phyloP scores from a whole-genome alignment of 2,797 vertebrate genomes.

The Gila robusta region DNA sequence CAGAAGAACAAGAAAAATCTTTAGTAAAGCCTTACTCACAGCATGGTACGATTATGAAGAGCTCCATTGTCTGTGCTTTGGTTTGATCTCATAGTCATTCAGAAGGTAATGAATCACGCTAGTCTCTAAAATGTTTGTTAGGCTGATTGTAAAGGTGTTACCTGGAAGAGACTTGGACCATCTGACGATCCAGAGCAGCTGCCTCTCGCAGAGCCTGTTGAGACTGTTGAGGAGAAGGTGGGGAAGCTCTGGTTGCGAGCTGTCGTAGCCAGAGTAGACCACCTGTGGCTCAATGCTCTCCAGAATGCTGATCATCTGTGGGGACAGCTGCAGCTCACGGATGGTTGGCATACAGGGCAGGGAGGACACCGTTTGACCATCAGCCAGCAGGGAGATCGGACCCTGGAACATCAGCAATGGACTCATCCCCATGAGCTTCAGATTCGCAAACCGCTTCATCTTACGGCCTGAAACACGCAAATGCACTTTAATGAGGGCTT shows the following conservation, averaged over 20 bases:
- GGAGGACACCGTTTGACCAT: conserved; percentile 77
- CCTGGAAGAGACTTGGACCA: conserved; percentile 99
- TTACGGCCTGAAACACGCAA: conserved; percentile 86
- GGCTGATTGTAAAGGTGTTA: conserved; percentile 70
- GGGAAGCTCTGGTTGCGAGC: conserved; percentile 84
- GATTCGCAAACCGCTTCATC: conserved; percentile 91
- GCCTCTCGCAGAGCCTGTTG: conserved; percentile 93
- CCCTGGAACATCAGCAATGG: conserved; percentile 80
- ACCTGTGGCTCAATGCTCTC: conserved; percentile 94
- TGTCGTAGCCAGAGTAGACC: conserved; percentile 90
- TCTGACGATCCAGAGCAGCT: conserved; percentile 95
- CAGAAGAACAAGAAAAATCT: not conserved
- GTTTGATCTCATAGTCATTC: not conserved
- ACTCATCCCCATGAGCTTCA: conserved; percentile 85
- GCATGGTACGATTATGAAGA: not conserved
- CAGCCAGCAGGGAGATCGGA: conserved; percentile 70
- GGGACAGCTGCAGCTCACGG: conserved; percentile 87
- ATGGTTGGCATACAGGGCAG: conserved; percentile 83
- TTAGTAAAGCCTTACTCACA: not conserved
- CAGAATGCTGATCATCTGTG: conserved; percentile 87
- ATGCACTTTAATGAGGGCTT: conserved; percentile 18
- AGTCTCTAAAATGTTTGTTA: not conserved
- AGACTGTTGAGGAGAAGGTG: conserved; percentile 92
- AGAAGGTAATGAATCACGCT: not conserved
- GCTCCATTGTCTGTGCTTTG: not conserved